Conservation (phyloP, 2,113 vertebrate species). For the Fulmarus glacialis region DNA sequence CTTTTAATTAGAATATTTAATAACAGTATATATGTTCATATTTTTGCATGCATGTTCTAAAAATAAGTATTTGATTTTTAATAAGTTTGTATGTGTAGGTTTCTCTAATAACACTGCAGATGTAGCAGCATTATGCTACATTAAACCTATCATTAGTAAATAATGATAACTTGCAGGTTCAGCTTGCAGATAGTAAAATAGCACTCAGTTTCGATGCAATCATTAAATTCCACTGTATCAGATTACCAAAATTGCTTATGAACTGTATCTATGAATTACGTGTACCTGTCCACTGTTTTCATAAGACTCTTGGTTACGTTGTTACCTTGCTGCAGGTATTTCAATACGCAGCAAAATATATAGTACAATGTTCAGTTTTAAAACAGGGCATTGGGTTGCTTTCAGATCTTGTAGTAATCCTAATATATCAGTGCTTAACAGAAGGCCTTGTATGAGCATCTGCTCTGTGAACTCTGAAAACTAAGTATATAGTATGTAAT, state of each 20-base stretch:
- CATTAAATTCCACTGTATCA: background rate
- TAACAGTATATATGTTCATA: background rate
- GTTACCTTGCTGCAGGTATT: background rate
- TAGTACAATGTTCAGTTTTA: background rate
- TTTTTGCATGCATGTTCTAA: background rate
- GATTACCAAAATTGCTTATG: background rate
- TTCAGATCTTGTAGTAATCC: background rate
- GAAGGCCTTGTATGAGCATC: background rate
- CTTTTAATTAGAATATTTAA: background rate
- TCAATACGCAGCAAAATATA: background rate
- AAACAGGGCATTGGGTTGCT: background rate
- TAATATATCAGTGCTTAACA: background rate
- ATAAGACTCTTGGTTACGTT: background rate
- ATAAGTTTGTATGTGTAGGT: background rate
- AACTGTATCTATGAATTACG: background rate
- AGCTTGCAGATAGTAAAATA: background rate
- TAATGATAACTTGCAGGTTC: background rate
- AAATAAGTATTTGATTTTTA: conserved; percentile 1
- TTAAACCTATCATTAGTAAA: background rate
- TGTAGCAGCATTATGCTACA: background rate
- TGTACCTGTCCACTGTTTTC: background rate
- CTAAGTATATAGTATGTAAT: background rate
- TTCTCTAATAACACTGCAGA: conserved; percentile 12
- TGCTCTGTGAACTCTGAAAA: background rate
- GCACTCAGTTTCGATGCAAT: background rate